Percentiles rank a stretch among this genome's conserved stretches.
These are phyloP conservation scores for Callopanchax toddi DNA, from an alignment of 2,113 vertebrate species.

Conservation along the genomic window DNA sequence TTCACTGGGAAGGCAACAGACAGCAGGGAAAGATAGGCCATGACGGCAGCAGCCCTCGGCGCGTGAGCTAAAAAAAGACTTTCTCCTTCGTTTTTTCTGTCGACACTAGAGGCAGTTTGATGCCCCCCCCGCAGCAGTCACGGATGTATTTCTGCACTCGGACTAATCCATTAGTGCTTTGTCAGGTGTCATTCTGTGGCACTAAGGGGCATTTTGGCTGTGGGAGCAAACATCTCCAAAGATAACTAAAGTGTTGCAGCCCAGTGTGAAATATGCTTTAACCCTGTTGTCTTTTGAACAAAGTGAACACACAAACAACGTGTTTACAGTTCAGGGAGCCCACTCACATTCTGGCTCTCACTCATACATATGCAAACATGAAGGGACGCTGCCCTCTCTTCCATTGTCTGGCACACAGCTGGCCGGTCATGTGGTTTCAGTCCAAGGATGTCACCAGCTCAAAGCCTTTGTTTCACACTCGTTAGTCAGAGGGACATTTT, in stretches of 20 bases:
- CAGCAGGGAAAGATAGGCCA: constrained; percentile 38
- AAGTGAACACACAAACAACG: constrained; percentile 16
- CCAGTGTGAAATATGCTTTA: constrained; percentile 17
- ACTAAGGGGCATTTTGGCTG: constrained; percentile 5
- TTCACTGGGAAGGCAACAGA: constrained; percentile 35
- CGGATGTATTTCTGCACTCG: constrained; percentile 56
- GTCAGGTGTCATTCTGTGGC: constrained; percentile 39
- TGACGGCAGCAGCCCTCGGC: constrained; percentile 57
- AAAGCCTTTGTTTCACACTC: constrained; percentile 41
- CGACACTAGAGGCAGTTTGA: constrained; percentile 51
- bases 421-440: constrained; percentile 64
- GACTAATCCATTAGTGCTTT: constrained; percentile 50
- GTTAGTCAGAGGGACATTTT: constrained; percentile 53
- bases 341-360: constrained; percentile 59
- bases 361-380: constrained; percentile 63
- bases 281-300: constrained; percentile 22
- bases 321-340: constrained; percentile 47
- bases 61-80: constrained; percentile 69
- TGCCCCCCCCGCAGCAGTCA: constrained; percentile 47
- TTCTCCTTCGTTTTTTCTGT: constrained; percentile 52
- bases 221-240: constrained; percentile 40
- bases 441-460: constrained; percentile 67
- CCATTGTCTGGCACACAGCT: constrained; percentile 59
- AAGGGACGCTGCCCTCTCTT: constrained; percentile 45
- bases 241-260: constrained; percentile 35